Evolutionary conservation across 1,140 invertebrate genomes (phyloP), one percentile per base, ranked within the genome.

Genomic region (Penaeus chinensis): DNA sequence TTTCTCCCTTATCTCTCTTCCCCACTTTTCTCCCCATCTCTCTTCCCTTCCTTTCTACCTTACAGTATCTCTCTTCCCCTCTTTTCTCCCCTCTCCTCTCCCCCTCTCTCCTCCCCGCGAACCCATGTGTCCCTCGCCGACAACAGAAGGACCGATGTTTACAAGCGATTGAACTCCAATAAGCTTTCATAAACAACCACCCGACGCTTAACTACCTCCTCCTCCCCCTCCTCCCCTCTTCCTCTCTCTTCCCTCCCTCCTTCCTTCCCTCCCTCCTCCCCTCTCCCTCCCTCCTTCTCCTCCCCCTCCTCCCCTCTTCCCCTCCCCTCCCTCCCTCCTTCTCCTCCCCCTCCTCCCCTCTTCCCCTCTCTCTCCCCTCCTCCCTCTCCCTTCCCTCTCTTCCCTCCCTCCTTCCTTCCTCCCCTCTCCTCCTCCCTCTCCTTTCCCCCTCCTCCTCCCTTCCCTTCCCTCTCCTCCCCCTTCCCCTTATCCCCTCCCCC

Each of bases 161-260:
- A 88, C 87, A 88, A 88, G 87, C 82, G 87, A 88, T 83, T 88
- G 81, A 88, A 84, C 87, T 83, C 81, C 86, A 84, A 84, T 83
- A 84, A 60, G 76, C 42, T 63, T 79, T 80, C 87, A 84, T 84
- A 84, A 88, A 71, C 81, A 80, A 79, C 81, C 82, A 47, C 27
- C 60, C 85, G 61, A n/a, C 80, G 54, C 22, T 63, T 24, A 54
- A 66, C 61, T 69, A 69, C 37, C 20, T 18, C 85, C 65, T 37
- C 18, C 11, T 24, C 78, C 22, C 22, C n/a, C 54, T 60, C 63
- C 61, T 69, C 32, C 54, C 54, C 37, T 54, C 22, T 69, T 20
- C 10, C 27, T n/a, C 19, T 5, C 11, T 20, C 47, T 24, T 60
- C 19, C 60, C 61, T 32, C 24, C 32, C 3, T 27, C 19, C 80